Conservation (phyloP, 2,797 vertebrate genomes). For the Microctenopoma lineatum region DNA sequence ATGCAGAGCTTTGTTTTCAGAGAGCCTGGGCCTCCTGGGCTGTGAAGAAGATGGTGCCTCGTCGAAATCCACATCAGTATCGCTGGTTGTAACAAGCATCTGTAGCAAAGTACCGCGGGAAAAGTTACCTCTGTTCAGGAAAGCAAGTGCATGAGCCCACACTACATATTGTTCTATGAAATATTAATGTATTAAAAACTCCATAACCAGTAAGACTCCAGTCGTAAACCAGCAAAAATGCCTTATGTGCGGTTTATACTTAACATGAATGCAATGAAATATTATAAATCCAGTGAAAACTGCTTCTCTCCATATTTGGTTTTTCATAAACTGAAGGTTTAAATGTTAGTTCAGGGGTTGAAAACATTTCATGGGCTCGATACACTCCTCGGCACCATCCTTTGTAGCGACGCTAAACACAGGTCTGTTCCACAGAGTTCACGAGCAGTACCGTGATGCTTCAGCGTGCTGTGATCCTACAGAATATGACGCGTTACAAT, state of each 20-base stretch:
- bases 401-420: no score
- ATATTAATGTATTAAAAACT: background rate
- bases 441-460: no score
- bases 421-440: no score
- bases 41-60: background rate
- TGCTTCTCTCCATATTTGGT: no score
- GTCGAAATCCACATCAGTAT: background rate
- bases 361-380: no score
- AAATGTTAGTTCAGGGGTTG: no score
- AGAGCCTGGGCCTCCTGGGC: background rate
- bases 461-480: no score
- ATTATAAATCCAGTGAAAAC: background rate
- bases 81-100: background rate
- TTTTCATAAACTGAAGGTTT: no score
- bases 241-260: background rate
- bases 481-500: no score
- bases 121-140: background rate
- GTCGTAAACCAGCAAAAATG: background rate
- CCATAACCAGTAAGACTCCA: background rate
- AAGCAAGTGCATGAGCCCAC: constrained; percentile 1
- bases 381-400: no score
- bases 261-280: background rate
- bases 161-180: background rate
- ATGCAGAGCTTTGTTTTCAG: background rate
- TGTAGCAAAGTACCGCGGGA: background rate